Evolutionary conservation across 2,113 vertebrate species (phyloP), one percentile per base, ranked within the genome.

Genomic region (Hassar affinis): DNA sequence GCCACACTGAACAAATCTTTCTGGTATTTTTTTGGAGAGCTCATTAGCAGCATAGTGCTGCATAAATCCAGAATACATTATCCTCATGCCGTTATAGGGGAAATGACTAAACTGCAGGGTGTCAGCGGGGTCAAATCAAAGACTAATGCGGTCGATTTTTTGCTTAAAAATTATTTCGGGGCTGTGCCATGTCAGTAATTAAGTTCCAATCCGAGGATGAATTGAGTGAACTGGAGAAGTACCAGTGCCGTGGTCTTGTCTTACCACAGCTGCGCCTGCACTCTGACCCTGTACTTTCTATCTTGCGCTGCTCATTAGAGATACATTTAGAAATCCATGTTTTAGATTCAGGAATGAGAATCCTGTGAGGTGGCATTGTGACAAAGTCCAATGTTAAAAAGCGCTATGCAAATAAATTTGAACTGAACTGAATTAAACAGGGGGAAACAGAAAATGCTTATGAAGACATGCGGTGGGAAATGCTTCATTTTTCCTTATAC

Each of bases 21-120:
- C 25, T 45, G 35, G 35, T 54, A 1, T 38, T 69, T 51, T 52
- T 69, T 69, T 54, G 2, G 8, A 49, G 12, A n/a, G 42, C 69
- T 82, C 68, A 59, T 66, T 80, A 68, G 62, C 52, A 35, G 7
- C 20, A 42, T 12, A 49, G 45, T 30, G 20, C n/a, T 75, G 69
- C 27, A 30, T 49, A 12, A 62, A 17, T 47, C 4, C 5, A 4
- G 30, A 78, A 38, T 45, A 25, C 20, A 38, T 78, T 57, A 38
- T 56, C 10, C 9, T 57, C 69, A 49, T 27, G 10, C 1, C 20
- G 18, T 25, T 38, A 25, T 22, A 69, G 8, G 11, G 66, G 7
- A 38, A 68, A 6, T 68, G 64, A n/a, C 62, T 64, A 56, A 77
- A 76, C 49, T 18, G 51, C 49, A 35, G 62, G 62, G 33, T 33